phyloP scores from a whole-genome alignment of 2,888 invertebrate genomes.

The Andrena dorsata region DNA sequence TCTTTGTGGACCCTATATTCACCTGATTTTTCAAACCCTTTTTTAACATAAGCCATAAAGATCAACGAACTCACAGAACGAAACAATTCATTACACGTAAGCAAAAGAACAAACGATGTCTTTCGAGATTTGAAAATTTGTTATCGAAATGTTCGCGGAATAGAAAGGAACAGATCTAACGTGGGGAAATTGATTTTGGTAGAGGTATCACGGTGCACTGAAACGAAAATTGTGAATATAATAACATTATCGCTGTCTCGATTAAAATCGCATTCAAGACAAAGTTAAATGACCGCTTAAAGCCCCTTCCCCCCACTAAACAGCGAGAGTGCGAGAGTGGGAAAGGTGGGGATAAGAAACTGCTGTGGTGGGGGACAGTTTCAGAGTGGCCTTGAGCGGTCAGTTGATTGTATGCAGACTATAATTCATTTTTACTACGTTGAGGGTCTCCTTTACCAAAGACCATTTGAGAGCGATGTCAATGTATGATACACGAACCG shows the following conservation, averaged over 20 bases:
- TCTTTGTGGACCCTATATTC: background rate
- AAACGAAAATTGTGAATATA: background rate
- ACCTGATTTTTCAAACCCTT: background rate
- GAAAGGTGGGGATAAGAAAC: background rate
- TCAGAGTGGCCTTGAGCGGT: background rate
- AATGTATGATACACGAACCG: background rate
- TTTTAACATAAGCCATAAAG: background rate
- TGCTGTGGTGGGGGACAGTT: background rate
- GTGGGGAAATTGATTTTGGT: background rate
- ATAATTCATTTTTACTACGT: constrained; percentile 2
- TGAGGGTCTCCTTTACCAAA: background rate
- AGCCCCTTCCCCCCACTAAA: background rate
- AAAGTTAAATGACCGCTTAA: background rate
- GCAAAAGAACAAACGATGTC: background rate
- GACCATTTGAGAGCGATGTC: background rate
- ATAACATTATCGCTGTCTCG: no score
- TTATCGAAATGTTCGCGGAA: background rate
- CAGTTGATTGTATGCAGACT: background rate
- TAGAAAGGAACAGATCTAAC: background rate
- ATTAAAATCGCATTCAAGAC: background rate
- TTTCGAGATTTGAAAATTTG: background rate
- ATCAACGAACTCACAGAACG: background rate
- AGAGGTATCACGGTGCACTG: background rate
- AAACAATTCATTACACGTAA: background rate
- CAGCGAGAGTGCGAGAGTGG: background rate